Evolutionary conservation across 2,888 invertebrate genomes (phyloP), one percentile per base, ranked within the genome.

Genomic region (Drosophila incognita): DNA sequence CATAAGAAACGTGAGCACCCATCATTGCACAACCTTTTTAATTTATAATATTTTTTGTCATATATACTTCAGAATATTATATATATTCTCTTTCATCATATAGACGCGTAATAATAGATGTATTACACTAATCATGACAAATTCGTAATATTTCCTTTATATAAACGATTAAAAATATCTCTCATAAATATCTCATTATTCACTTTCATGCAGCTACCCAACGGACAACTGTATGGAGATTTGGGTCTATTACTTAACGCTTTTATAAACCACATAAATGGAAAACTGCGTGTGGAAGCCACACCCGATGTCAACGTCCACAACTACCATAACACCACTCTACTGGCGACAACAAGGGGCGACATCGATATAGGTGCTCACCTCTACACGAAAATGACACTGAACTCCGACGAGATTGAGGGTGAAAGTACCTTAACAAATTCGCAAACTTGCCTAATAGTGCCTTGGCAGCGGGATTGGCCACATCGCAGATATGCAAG

Each of bases 361-460:
- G 59, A 73, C 27, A 71, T 71, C 53, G 74, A 79, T n/a, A 70
- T 83, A 3, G 76, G 76, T 2, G 68, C 71, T 3, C 71, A 84
- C 62, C 35, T 63, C 4, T 82, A 31, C 18, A 70, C 72, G 0
- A 13, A 51, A 0, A 54, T 82, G 70, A 70, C 54, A 7, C 48
- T 54, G 0, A 40, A 63, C 7, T 46, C 78, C 5, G 24, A 58
- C 2, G 29, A 40, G 27, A 52, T 48, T 2, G 66, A 60, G 2
- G 73, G 69, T 2, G 18, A 24, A n/a, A 51, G 66, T 0, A 53
- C 46, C 6, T 15, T 66, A 18, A 18, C n/a, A 11, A 0, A 49
- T 0, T 64, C 77, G 15, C 49, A 38, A 21, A 71, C 72, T 29
- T 87, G 83, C 27, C 49, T 83, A 0, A 48, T 82, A 24, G 82